Conservation (phyloP, 2,888 invertebrate species). For the Galerucella nymphaeae region DNA sequence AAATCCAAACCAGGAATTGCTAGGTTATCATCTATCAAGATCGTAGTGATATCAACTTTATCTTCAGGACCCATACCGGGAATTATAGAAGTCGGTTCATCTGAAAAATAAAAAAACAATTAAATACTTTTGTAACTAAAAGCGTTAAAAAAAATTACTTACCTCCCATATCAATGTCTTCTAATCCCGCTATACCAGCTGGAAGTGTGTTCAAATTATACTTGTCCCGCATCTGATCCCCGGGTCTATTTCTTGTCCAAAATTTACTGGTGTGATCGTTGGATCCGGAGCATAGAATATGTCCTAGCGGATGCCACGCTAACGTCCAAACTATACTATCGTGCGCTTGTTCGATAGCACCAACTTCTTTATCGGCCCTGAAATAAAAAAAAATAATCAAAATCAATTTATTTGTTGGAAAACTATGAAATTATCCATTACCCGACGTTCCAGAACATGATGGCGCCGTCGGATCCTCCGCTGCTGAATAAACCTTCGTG, state of each 20-base stretch:
- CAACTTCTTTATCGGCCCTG: slow-evolving; percentile 97
- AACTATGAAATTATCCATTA: slow-evolving; percentile 62
- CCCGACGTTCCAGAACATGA: slow-evolving; percentile 99
- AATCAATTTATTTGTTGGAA: not conserved
- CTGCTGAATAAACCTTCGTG: slow-evolving; percentile 98
- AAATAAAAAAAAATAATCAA: slow-evolving; percentile 31
- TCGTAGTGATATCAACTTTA: slow-evolving; percentile 81
- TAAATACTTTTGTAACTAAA: too few species aligned
- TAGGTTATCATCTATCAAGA: slow-evolving; percentile 82
- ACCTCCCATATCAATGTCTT: slow-evolving; percentile 76
- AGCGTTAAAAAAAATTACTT: slow-evolving; percentile 13
- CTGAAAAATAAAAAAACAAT: slow-evolving; percentile 21
- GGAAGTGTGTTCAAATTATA: slow-evolving; percentile 95
- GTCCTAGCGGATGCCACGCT: slow-evolving; percentile 99
- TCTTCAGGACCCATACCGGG: slow-evolving; percentile 99
- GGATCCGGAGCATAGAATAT: slow-evolving; percentile 98
- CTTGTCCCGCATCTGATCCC: slow-evolving; percentile 98
- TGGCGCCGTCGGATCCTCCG: slow-evolving; percentile 98
- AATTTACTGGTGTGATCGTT: slow-evolving; percentile 99
- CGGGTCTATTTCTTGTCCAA: slow-evolving; percentile 99
- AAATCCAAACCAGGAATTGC: slow-evolving; percentile 90
- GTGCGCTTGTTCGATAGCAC: slow-evolving; percentile 97
- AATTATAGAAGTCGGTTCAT: slow-evolving; percentile 81
- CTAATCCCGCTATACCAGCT: slow-evolving; percentile 79
- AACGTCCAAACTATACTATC: slow-evolving; percentile 99